phyloP scores from a whole-genome alignment of 1,140 invertebrate genomes.

The Drosophila eugracilis region DNA sequence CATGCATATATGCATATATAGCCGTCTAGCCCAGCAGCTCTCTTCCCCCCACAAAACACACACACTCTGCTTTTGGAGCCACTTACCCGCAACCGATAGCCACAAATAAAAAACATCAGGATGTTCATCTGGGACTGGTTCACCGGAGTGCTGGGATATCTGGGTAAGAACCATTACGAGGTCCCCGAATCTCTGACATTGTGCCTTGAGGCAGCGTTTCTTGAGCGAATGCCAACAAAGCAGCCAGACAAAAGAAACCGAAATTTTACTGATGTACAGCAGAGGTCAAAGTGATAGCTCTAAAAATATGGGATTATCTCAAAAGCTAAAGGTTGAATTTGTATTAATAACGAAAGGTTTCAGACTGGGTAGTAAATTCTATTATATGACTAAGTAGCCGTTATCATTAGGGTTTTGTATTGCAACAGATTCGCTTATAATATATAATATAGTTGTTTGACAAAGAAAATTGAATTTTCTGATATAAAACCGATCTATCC shows the following conservation, averaged over 20 bases:
- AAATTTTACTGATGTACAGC: slow-evolving; percentile 37
- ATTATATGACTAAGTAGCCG: not conserved
- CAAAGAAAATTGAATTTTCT: too few species aligned
- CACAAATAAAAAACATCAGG: slow-evolving; percentile 79
- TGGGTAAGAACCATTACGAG: slow-evolving; percentile 88
- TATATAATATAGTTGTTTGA: too few species aligned
- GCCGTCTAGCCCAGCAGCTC: slow-evolving; percentile 66
- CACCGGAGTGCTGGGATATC: slow-evolving; percentile 96
- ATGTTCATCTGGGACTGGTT: slow-evolving; percentile 99
- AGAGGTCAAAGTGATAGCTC: slow-evolving; percentile 16
- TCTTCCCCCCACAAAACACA: slow-evolving; percentile 61
- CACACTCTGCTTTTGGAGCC: slow-evolving; percentile 55
- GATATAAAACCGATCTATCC: too few species aligned
- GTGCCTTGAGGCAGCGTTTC: slow-evolving; percentile 51
- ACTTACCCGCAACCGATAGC: slow-evolving; percentile 62
- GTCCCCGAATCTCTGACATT: slow-evolving; percentile 56
- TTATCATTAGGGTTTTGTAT: not conserved
- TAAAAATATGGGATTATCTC: not conserved
- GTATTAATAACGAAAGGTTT: not conserved
- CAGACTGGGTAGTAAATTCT: too few species aligned
- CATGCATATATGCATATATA: slow-evolving; percentile 8
- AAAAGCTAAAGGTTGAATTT: not conserved
- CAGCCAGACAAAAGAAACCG: slow-evolving; percentile 62
- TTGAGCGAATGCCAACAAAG: slow-evolving; percentile 78
- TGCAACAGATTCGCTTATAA: not conserved